Conservation (phyloP, 23 tunicate species). For the Oikopleura vanhoeffeni region DNA sequence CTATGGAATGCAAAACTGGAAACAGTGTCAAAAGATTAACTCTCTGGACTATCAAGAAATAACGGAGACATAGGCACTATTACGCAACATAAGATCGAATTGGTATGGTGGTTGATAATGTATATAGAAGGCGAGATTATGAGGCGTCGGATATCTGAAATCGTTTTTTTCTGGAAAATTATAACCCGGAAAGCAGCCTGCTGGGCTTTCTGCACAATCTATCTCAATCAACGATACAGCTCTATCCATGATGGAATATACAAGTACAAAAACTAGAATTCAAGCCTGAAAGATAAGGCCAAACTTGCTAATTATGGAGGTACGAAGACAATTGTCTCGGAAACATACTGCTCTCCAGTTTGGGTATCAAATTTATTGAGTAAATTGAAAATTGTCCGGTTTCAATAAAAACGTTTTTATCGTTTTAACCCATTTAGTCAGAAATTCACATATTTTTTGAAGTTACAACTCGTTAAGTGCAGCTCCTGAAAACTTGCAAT, state of each 20-base stretch:
- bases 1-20: not conserved
- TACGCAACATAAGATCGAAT: not conserved
- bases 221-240: not conserved
- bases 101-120: not conserved
- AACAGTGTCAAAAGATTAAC: not conserved
- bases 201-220: not conserved
- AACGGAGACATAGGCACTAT: not conserved
- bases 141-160: not conserved
- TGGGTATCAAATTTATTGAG: too few relatives aligned
- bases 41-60: not conserved
- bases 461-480: too few relatives aligned
- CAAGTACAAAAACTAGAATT: not conserved
- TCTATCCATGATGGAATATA: not conserved
- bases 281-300: not conserved
- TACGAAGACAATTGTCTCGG: not conserved
- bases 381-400: too few relatives aligned
- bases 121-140: not conserved
- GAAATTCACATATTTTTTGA: too few relatives aligned
- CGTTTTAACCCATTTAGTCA: too few relatives aligned
- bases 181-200: not conserved
- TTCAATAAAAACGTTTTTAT: too few relatives aligned
- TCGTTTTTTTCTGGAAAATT: not conserved
- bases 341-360: not conserved
- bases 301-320: not conserved
- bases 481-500: too few relatives aligned